These are phyloP conservation scores for Gonatopus flavifemur DNA, from an alignment of 1,140 invertebrate genomes.

Conservation along the genomic window DNA sequence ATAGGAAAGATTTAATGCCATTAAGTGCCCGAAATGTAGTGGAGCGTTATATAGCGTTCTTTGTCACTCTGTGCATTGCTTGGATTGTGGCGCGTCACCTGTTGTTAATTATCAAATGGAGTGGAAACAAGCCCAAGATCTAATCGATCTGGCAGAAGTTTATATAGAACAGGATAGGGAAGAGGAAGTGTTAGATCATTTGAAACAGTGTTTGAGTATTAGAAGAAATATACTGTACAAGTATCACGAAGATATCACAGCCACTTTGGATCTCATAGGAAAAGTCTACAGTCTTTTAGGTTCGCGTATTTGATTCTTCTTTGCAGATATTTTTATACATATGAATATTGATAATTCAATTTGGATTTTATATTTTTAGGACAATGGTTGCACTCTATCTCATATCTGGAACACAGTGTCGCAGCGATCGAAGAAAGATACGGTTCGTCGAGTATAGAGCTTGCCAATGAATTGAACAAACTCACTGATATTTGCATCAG, in stretches of 20 bases:
- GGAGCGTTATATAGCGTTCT: slow-evolving; percentile 35
- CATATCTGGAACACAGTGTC: slow-evolving; percentile 55
- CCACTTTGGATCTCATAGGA: slow-evolving; percentile 58
- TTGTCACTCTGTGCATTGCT: slow-evolving; percentile 26
- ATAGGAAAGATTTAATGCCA: slow-evolving; percentile 49
- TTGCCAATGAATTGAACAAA: slow-evolving; percentile 61
- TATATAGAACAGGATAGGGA: slow-evolving; percentile 23
- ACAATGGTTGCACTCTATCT: slow-evolving; percentile 49
- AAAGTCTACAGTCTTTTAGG: slow-evolving; percentile 57
- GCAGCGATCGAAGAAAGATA: slow-evolving; percentile 55
- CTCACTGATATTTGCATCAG: slow-evolving; percentile 49
- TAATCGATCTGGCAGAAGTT: slow-evolving; percentile 35
- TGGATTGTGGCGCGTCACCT: slow-evolving; percentile 37
- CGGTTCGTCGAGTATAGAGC: slow-evolving; percentile 62
- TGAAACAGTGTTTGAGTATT: slow-evolving; percentile 50
- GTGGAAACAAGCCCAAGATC: slow-evolving; percentile 49
- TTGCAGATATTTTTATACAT: background rate
- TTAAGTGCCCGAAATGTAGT: slow-evolving; percentile 46
- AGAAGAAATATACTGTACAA: slow-evolving; percentile 54
- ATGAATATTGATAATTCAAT: background rate
- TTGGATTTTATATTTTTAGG: slow-evolving; percentile 38
- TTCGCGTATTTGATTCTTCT: slow-evolving; percentile 23
- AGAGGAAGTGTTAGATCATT: slow-evolving; percentile 34
- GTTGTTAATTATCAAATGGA: slow-evolving; percentile 28
- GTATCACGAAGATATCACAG: slow-evolving; percentile 54